These are phyloP conservation scores for Python bivittatus DNA, from an alignment of 2,113 vertebrate genomes.

Conservation along the genomic window DNA sequence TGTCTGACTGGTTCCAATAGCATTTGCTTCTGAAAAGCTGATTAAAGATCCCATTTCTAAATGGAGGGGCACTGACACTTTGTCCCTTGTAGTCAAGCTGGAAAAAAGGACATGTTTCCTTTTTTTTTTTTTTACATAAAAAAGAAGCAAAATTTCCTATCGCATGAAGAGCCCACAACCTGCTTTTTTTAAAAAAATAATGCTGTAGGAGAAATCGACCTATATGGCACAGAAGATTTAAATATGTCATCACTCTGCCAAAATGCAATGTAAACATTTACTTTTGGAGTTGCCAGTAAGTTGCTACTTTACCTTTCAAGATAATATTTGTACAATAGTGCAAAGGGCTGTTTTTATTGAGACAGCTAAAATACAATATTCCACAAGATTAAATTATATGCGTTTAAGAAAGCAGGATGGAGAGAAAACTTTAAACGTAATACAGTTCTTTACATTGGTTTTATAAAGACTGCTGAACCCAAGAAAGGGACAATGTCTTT, in stretches of 20 bases:
- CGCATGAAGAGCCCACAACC: too few relatives aligned
- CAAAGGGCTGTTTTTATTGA: neutral
- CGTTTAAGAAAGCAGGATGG: neutral
- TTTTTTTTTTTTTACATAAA: neutral
- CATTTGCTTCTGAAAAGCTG: neutral
- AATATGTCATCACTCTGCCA: neutral
- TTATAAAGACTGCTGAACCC: constrained; percentile 59
- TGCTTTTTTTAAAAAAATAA: neutral
- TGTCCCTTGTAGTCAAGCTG: neutral
- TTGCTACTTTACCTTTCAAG: neutral
- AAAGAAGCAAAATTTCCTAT: neutral
- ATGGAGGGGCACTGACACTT: neutral
- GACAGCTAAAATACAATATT: neutral
- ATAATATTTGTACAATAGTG: neutral
- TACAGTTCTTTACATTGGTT: neutral
- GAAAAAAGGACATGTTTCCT: neutral
- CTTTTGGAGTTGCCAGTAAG: neutral
- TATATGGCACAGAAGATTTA: neutral
- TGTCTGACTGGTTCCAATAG: neutral
- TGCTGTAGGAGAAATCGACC: neutral
- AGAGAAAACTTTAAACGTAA: neutral
- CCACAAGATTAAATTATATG: neutral
- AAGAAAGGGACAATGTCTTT: constrained; percentile 69
- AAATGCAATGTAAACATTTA: neutral
- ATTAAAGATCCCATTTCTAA: neutral